Evolutionary conservation across 2,113 vertebrate genomes (phyloP), one percentile per base, ranked within the genome.

Genomic region (Sinocyclocheilus maitianheensis): DNA sequence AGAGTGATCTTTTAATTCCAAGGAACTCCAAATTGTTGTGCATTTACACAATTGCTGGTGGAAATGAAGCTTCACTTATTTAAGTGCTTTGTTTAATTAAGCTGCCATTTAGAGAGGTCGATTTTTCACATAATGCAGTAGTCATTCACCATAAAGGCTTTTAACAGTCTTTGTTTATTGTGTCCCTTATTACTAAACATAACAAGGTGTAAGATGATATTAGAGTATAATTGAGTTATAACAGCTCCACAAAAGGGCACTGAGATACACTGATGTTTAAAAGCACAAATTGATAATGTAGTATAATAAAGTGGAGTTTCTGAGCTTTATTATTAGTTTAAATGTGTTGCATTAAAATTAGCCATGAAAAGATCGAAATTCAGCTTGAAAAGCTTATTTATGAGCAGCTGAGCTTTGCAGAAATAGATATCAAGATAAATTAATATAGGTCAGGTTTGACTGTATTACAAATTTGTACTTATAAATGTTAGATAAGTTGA

Each of bases 101-200:
- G 65, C 67, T 71, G 81, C 26, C 67, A 83, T 83, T 83, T 55
- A 37, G 65, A 40, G 51, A 74, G 51, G 65, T 74, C 11, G 48
- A 74, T 72, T 83, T 51, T 89, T 91, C 90, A 90, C 92, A 94
- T 92, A 93, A 92, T 93, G 92, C 87, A 67, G 88, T 91, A 92
- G 91, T 92, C 93, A 91, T 88, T 89, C 86, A 86, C 91, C 90
- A 90, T 91, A 91, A 89, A 55, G 91, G 92, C 90, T 93, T 93
- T 95, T 93, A 94, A 93, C 91, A 91, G 90, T 90, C 87, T 91
- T 85, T 91, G 81, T 83, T 83, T 72, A 74, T 72, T 40, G 81
- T 74, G 20, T 83, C 67, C 40, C 40, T 81, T 67, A 81, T 81
- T 81, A 63, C 62, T 43, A 67, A 74, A 82, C 46, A 83, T 79